Evolutionary conservation across 2,797 vertebrate species (phyloP).

Genomic region (Prionace glauca): DNA sequence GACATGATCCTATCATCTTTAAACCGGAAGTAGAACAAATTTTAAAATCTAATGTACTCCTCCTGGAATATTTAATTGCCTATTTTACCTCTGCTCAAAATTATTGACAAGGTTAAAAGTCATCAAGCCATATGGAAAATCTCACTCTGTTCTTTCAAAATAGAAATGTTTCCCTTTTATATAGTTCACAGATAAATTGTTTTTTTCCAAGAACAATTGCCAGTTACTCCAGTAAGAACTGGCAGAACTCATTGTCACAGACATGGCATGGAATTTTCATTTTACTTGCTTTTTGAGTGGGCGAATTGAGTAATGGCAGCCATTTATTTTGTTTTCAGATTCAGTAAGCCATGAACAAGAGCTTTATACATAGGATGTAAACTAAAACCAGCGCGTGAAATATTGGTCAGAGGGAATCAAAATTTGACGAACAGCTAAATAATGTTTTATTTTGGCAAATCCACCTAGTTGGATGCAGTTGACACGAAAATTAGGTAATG

Average conservation of each 20-base stretch:
- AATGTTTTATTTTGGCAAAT: background rate
- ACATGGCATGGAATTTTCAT: background rate
- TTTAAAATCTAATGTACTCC: background rate
- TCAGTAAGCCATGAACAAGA: background rate
- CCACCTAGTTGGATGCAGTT: background rate
- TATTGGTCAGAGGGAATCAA: background rate
- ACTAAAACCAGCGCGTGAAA: background rate
- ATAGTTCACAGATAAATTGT: slow-evolving; percentile 16
- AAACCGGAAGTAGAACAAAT: background rate
- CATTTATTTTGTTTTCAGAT: slow-evolving; percentile 2
- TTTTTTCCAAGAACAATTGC: background rate
- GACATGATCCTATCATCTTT: background rate
- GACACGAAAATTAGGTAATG: slow-evolving; percentile 32
- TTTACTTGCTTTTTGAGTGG: background rate
- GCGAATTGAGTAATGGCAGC: background rate
- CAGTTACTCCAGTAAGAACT: background rate
- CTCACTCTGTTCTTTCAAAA: background rate
- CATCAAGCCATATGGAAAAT: background rate
- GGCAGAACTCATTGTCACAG: background rate
- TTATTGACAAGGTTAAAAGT: background rate
- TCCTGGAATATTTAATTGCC: background rate
- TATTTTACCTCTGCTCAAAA: slow-evolving; percentile 2
- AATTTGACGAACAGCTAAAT: background rate
- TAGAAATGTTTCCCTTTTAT: background rate
- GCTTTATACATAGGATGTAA: background rate